Evolutionary conservation across 1,140 invertebrate genomes (phyloP).

Genomic region (Aradophagus sp.): DNA sequence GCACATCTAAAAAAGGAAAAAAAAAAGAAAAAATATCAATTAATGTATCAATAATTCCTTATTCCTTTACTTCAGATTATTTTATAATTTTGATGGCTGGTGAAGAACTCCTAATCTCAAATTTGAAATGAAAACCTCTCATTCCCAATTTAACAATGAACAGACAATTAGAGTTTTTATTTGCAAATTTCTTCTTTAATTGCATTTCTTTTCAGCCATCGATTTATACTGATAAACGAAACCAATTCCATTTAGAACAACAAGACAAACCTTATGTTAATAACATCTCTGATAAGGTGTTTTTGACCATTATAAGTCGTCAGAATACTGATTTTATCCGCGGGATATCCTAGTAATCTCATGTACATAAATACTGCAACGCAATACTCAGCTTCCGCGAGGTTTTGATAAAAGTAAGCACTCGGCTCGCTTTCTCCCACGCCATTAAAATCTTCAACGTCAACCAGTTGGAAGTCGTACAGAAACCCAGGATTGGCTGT

Average conservation of each 20-base stretch:
- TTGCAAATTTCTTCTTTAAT: too few species aligned
- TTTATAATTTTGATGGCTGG: too few species aligned
- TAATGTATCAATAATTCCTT: too few species aligned
- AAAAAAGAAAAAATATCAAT: too few species aligned
- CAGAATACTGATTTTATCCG: slow-evolving; percentile 98
- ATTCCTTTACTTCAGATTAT: too few species aligned
- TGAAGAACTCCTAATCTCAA: too few species aligned
- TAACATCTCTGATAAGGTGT: slow-evolving; percentile 96
- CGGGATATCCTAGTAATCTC: slow-evolving; percentile 97
- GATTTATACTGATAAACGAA: too few species aligned
- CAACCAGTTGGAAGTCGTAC: slow-evolving; percentile 96
- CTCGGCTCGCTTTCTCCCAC: slow-evolving; percentile 98
- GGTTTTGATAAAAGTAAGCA: slow-evolving; percentile 98
- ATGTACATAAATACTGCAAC: slow-evolving; percentile 99
- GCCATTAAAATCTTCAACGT: slow-evolving; percentile 98
- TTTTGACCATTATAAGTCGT: slow-evolving; percentile 99
- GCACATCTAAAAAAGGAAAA: slow-evolving; percentile 81
- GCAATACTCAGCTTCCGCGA: slow-evolving; percentile 98
- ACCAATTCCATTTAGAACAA: slow-evolving; percentile 13
- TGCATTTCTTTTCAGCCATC: not conserved
- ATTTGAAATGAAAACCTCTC: too few species aligned
- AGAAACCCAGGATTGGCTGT: slow-evolving; percentile 93
- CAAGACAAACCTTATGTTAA: slow-evolving; percentile 82
- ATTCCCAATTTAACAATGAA: too few species aligned
- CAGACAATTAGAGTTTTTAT: too few species aligned